Evolutionary conservation across 2,888 invertebrate species (phyloP).

Genomic region (Digitonthophagus gazella): DNA sequence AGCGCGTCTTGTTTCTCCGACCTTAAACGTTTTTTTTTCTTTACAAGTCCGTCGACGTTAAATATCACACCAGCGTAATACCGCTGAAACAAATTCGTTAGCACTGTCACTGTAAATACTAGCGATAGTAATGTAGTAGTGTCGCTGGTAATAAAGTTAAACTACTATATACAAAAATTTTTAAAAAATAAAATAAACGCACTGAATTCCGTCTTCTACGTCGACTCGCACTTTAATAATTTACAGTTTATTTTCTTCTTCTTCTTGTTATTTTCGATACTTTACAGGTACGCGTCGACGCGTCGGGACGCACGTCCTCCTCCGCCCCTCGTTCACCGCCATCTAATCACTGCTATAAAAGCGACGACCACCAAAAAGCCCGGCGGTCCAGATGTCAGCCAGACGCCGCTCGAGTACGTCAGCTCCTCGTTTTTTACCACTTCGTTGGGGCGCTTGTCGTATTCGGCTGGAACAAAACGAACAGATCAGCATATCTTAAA

Average conservation of each 20-base stretch:
- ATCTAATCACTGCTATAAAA: slow-evolving; percentile 41
- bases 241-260: slow-evolving; percentile 27
- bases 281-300: slow-evolving; percentile 35
- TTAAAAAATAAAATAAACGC: slow-evolving; percentile 1
- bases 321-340: slow-evolving; percentile 43
- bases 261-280: slow-evolving; percentile 11
- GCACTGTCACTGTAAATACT: slow-evolving; percentile 27
- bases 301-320: slow-evolving; percentile 26
- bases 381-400: slow-evolving; percentile 41
- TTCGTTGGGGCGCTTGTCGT: slow-evolving; percentile 84
- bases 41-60: slow-evolving; percentile 7
- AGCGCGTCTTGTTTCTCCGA: slow-evolving; percentile 20
- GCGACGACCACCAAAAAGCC: slow-evolving; percentile 39
- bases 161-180: slow-evolving; percentile 12
- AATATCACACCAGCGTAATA: slow-evolving; percentile 27
- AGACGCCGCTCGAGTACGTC: slow-evolving; percentile 62
- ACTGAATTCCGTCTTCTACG: slow-evolving; percentile 3
- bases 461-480: slow-evolving; percentile 62
- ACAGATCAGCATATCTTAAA: not conserved
- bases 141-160: slow-evolving; percentile 17
- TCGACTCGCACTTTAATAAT: slow-evolving; percentile 29
- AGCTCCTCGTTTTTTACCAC: slow-evolving; percentile 89
- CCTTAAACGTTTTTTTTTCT: slow-evolving; percentile 23
- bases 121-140: slow-evolving; percentile 19
- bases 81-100: slow-evolving; percentile 26